phyloP scores from a whole-genome alignment of 2,113 vertebrate species.

The Atlantisia rogersi region DNA sequence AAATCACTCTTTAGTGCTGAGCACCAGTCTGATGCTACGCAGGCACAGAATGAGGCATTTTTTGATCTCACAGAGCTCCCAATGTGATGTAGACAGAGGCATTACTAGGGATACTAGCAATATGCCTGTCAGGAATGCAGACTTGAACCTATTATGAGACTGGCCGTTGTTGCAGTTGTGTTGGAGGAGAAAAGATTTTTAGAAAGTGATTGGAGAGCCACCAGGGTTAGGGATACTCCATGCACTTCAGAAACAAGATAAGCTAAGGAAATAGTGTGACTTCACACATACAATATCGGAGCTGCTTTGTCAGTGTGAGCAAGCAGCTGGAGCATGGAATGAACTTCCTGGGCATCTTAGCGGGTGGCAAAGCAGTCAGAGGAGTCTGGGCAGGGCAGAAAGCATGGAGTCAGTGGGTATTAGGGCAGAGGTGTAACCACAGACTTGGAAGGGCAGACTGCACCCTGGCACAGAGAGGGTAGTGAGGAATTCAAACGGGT shows the following conservation, averaged over 20 bases:
- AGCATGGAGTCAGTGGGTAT: not conserved
- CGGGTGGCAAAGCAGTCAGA: not conserved
- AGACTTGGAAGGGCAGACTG: not conserved
- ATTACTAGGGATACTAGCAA: not conserved
- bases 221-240: not conserved
- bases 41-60: not conserved
- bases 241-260: not conserved
- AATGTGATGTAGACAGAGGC: not conserved
- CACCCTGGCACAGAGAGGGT: not conserved
- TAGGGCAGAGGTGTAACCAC: not conserved
- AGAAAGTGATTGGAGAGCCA: not conserved
- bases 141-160: not conserved
- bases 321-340: fast-evolving
- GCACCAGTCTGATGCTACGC: not conserved
- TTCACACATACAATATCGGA: not conserved
- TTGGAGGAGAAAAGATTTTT: not conserved
- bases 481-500: not conserved
- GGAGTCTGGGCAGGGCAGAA: not conserved
- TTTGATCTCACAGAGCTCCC: not conserved
- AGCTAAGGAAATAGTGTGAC: not conserved
- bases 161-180: not conserved
- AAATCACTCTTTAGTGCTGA: not conserved
- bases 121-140: not conserved
- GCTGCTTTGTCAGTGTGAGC: not conserved
- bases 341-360: not conserved